phyloP scores from a whole-genome alignment of 2,113 vertebrate species.

The Pavo muticus region DNA sequence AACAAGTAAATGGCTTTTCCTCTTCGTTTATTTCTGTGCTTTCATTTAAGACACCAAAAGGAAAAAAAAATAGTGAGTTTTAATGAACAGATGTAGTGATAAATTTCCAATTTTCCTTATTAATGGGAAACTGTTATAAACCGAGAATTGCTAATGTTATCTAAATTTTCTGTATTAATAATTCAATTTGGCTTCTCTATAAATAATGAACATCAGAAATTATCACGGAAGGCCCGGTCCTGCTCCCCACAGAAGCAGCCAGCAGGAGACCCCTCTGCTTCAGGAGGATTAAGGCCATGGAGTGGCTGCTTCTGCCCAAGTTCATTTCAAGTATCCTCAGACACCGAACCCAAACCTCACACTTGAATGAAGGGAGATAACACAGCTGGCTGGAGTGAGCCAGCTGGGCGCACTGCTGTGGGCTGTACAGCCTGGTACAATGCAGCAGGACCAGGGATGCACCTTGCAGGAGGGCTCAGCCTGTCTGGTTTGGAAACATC shows the following conservation, averaged over 20 bases:
- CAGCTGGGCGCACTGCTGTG: background rate
- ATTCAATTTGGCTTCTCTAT: slow-evolving; percentile 65
- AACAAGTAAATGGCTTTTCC: slow-evolving; percentile 40
- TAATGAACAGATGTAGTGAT: slow-evolving; percentile 73
- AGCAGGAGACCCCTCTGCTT: background rate
- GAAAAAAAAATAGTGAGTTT: background rate
- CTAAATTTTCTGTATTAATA: slow-evolving; percentile 66
- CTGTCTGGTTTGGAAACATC: background rate
- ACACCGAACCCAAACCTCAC: background rate
- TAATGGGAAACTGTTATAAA: slow-evolving; percentile 68
- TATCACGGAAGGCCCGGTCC: background rate
- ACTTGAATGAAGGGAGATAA: background rate
- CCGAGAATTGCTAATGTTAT: slow-evolving; percentile 58
- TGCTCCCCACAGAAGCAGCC: background rate
- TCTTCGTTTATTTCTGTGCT: slow-evolving; percentile 39
- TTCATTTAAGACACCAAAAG: slow-evolving; percentile 56
- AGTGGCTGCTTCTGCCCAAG: background rate
- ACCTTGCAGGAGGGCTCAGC: background rate
- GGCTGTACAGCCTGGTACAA: background rate
- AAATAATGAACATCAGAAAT: slow-evolving; percentile 54
- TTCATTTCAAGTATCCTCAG: background rate
- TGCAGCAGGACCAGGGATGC: background rate
- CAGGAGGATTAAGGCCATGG: fast-evolving
- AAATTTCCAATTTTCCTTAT: slow-evolving; percentile 77
- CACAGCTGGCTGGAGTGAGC: no score